Base-by-base conservation (phyloP, 1,140 invertebrate genomes). In the Xylocopa sonorina region DNA sequence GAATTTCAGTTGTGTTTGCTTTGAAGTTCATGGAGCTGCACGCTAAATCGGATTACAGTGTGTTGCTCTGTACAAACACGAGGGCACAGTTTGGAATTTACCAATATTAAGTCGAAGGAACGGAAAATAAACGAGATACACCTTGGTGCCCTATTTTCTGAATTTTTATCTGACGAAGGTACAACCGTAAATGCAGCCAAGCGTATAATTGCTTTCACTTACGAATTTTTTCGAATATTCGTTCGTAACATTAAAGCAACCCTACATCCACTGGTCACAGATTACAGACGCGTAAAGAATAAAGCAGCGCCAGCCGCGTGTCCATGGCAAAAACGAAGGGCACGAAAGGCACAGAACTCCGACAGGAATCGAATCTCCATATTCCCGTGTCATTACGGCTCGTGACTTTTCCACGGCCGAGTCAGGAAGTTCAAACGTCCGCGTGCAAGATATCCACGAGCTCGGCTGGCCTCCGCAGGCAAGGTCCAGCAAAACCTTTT, bases 1-100 rank as follows among this genome's bases (percentile, higher is more conserved):
- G 50, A 41, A 83, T 78, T 66, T 83, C 79, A 51, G 38, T 81
- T 58, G 62, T 60, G 68, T 83, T 81, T 81, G 66, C 72, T 83
- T 83, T 81, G 81, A 81, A 73, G 51, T 77, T 81, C 81, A 68
- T 77, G 64, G 55, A 50, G 57, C 32, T 27, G 29, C 18, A 21
- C 16, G 0, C 12, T 62, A 38, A 74, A 74, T 74, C 46, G 29
- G 43, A 74, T 74, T 63, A 73, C 29, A 16, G 21, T n/a, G 16
- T 18, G 55, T n/a, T 14, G 64, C 10, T 50, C 7, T 27, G 18
- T 67, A 16, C 21, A 7, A 50, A 50, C 18, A 50, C 21, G 7
- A 48, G 10, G 7, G 14, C 18, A 16, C 3, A 34, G 27, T 12
- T 32, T 12, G 18, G 16, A 48, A 46, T 48, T 66, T 29, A 38